Conservation (phyloP, 2,888 invertebrate species). For the Eristalinus aeneus region DNA sequence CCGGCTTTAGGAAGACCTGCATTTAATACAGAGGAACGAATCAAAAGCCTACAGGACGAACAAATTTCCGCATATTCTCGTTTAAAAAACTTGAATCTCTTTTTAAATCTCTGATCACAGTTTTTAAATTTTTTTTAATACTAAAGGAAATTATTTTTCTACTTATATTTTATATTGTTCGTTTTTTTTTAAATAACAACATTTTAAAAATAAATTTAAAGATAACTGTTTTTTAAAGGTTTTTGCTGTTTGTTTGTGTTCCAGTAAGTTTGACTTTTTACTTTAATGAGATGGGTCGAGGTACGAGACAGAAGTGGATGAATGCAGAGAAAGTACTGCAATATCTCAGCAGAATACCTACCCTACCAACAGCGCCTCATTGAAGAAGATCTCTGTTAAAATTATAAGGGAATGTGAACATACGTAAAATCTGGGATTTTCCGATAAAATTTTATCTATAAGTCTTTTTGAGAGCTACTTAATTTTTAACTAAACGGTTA, state of each 20-base stretch:
- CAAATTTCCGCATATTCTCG: neutral
- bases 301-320: too few relatives aligned
- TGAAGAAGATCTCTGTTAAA: too few relatives aligned
- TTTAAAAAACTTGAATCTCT: neutral
- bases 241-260: neutral
- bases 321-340: too few relatives aligned
- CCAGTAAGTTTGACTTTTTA: too few relatives aligned
- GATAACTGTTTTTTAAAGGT: slow-evolving; percentile 20
- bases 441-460: too few relatives aligned
- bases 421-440: too few relatives aligned
- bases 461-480: too few relatives aligned
- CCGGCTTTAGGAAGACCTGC: slow-evolving; percentile 12
- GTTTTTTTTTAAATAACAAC: slow-evolving; percentile 17
- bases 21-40: slow-evolving; percentile 15
- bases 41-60: neutral
- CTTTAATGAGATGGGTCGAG: too few relatives aligned
- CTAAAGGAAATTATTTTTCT: slow-evolving; percentile 36
- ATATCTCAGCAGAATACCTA: too few relatives aligned
- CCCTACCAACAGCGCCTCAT: too few relatives aligned
- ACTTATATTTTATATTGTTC: slow-evolving; percentile 34
- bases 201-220: slow-evolving; percentile 13
- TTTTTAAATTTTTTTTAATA: neutral
- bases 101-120: neutral
- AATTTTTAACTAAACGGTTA: too few relatives aligned
- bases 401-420: too few relatives aligned